Percentiles rank a stretch among this genome's conserved stretches.
These are phyloP conservation scores for Scrobipalpa costella DNA, from an alignment of 2,888 invertebrate genomes.

Conservation along the genomic window DNA sequence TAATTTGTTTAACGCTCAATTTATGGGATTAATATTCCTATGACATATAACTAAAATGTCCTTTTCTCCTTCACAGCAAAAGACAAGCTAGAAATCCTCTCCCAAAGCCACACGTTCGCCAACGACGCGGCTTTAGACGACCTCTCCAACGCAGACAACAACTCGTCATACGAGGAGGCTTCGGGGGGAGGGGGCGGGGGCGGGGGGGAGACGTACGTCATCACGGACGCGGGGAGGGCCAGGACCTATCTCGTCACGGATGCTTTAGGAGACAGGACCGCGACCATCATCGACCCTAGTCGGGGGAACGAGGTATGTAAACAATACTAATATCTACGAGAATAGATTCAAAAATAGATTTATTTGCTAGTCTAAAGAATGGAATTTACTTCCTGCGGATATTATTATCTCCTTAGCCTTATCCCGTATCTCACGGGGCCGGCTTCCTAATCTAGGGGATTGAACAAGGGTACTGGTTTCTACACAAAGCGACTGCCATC, in stretches of 20 bases:
- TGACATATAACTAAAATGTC: too few relatives aligned
- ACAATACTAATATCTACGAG: too few relatives aligned
- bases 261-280: slow-evolving; percentile 51
- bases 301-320: neutral
- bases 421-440: too few relatives aligned
- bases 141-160: slow-evolving; percentile 44
- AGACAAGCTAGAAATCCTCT: slow-evolving; percentile 57
- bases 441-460: too few relatives aligned
- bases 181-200: slow-evolving; percentile 31
- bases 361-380: too few relatives aligned
- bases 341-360: too few relatives aligned
- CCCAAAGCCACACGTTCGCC: slow-evolving; percentile 42
- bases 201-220: slow-evolving; percentile 65
- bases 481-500: too few relatives aligned
- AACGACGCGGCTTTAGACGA: slow-evolving; percentile 49
- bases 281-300: slow-evolving; percentile 55
- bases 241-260: slow-evolving; percentile 64
- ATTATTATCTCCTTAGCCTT: too few relatives aligned
- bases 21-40: too few relatives aligned
- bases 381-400: too few relatives aligned
- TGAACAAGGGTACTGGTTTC: too few relatives aligned
- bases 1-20: too few relatives aligned
- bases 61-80: slow-evolving; percentile 43
- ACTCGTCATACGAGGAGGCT: slow-evolving; percentile 34
- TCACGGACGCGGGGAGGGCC: slow-evolving; percentile 61